Evolutionary conservation across 1,140 invertebrate species (phyloP).

Genomic region (Ladona fulva): DNA sequence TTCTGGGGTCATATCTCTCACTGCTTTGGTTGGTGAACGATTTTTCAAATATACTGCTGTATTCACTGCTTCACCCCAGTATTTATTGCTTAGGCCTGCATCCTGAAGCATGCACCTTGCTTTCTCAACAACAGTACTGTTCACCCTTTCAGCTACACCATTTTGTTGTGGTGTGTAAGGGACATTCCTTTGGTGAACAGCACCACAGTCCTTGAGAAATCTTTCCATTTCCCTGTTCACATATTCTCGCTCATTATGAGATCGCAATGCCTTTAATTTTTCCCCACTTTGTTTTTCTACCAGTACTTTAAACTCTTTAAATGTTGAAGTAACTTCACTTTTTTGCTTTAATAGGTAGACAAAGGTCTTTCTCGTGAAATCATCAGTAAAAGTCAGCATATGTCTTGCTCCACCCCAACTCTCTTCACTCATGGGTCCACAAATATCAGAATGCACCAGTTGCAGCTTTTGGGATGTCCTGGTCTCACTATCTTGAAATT

Average conservation of each 20-base stretch:
- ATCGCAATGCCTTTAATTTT: neutral
- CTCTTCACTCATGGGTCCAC: neutral
- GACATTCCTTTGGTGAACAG: slow-evolving; percentile 25
- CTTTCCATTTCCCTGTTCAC: neutral
- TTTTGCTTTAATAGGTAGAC: neutral
- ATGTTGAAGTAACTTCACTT: neutral
- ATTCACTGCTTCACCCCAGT: slow-evolving; percentile 38
- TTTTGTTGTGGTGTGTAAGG: slow-evolving; percentile 31
- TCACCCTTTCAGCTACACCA: slow-evolving; percentile 29
- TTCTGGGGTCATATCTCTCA: slow-evolving; percentile 3
- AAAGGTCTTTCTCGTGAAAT: slow-evolving; percentile 24
- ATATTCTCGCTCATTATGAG: neutral
- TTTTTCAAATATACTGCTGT: slow-evolving; percentile 37
- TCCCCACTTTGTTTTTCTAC: slow-evolving; percentile 12
- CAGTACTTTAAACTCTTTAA: slow-evolving; percentile 24
- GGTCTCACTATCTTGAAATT: neutral
- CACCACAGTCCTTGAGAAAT: slow-evolving; percentile 22
- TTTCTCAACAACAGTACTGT: slow-evolving; percentile 27
- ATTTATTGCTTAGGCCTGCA: slow-evolving; percentile 31
- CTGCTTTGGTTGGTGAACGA: slow-evolving; percentile 19
- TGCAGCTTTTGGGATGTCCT: neutral
- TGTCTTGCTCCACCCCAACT: neutral
- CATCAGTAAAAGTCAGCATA: slow-evolving; percentile 25
- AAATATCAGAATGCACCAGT: neutral
- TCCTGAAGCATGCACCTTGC: slow-evolving; percentile 26